Evolutionary conservation across 1,140 invertebrate genomes (phyloP), one percentile per base, ranked within the genome.

Genomic region (Drosophila bocqueti): DNA sequence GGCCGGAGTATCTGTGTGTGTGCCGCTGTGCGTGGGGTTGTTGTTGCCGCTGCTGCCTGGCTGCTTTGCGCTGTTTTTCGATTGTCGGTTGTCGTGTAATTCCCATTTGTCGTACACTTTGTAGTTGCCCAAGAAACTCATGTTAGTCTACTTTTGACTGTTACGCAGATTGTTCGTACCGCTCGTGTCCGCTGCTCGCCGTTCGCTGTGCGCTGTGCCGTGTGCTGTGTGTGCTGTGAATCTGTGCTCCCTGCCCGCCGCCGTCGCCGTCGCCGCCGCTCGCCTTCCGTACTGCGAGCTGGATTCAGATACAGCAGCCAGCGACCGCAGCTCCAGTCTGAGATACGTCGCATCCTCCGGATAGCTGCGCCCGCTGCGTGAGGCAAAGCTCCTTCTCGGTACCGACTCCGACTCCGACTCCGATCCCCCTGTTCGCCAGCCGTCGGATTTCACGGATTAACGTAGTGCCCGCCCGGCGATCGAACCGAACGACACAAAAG

Each of bases 111-210:
- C 89, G 91, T 92, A 92, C 91, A 92, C 89, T 92, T 92, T 92
- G 91, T 92, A 92, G 82, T 92, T 92, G 91, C 91, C 91, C 91
- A 92, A 92, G 85, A 92, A 92, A 92, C 85, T 92, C 90, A 91
- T 93, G 92, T 92, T 93, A 93, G 92, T 93, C 92, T 92, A 92
- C 92, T 92, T 93, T 93, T 92, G 92, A 91, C 92, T 93, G 92
- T 92, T 93, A 92, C 90, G 92, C 92, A 92, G 92, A 91, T 92
- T 92, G 92, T 92, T 92, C 83, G 91, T 83, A 87, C 84, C 71
- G 64, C 71, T 80, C 77, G 81, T 76, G 69, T 72, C 58, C 64
- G 50, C 40, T 58, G 73, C 62, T 58, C 57, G 76, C 54, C 40
- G 54, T 60, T 29, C 50, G 59, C 75, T 40, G 54, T 64, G 21